phyloP scores from a whole-genome alignment of 2,888 invertebrate species.

The Sarcophaga subvicina region DNA sequence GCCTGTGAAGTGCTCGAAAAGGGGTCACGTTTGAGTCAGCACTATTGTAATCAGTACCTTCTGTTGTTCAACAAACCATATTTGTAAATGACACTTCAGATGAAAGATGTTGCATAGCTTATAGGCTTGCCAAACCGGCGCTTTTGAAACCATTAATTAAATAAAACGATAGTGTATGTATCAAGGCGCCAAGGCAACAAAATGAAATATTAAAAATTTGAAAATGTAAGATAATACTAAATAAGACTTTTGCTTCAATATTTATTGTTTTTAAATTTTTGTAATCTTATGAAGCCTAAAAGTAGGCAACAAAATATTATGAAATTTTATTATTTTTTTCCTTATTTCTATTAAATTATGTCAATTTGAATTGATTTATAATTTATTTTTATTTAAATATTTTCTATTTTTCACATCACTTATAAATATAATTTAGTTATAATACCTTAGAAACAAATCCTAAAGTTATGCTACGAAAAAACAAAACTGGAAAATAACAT shows the following conservation, averaged over 20 bases:
- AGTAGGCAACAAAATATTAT: background rate
- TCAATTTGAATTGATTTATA: background rate
- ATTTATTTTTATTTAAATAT: background rate
- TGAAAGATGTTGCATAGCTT: too few relatives aligned
- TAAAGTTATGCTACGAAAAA: slow-evolving; percentile 15
- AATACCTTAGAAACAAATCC: background rate
- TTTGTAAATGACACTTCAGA: too few relatives aligned
- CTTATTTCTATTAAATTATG: background rate
- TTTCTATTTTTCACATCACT: background rate
- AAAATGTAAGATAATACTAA: background rate
- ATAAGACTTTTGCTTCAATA: background rate
- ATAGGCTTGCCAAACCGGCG: too few relatives aligned
- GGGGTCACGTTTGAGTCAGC: too few relatives aligned
- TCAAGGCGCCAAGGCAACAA: too few relatives aligned
- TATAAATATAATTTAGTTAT: background rate
- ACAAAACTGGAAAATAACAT: background rate
- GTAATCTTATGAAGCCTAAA: background rate
- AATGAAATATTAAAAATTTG: background rate
- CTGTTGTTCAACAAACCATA: too few relatives aligned
- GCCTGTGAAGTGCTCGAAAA: too few relatives aligned
- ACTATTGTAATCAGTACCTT: too few relatives aligned
- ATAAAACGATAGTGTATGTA: too few relatives aligned
- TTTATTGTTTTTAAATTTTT: background rate
- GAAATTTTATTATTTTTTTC: background rate
- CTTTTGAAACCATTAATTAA: too few relatives aligned